Base-by-base conservation (phyloP, 2,113 vertebrate species). In the Zeus faber region DNA sequence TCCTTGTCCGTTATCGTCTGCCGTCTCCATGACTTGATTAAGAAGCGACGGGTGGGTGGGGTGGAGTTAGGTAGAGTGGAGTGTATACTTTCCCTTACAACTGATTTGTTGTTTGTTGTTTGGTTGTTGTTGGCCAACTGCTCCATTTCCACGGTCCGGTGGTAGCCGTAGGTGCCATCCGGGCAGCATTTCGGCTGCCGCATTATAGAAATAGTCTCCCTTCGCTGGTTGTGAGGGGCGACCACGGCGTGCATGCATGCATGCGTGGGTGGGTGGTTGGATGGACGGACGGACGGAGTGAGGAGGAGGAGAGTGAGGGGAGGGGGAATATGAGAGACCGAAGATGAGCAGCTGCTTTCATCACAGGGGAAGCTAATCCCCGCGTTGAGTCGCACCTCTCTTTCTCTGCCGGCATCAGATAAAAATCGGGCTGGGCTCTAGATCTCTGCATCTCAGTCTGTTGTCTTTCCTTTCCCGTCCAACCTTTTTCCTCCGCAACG, bases 341-440 rank as follows among this genome's bases (percentile, higher is more conserved):
- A 71, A 77, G 76, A 82, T 22, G 55, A 85, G 72, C 70, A 79
- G 75, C 79, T 78, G 77, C 81, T 81, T 84, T 85, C 79, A 88
- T 82, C 74, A 67, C 65, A 44, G 64, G n/a, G 61, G 70, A 80
- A 77, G 78, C 79, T 83, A 77, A 83, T 86, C 76, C 78, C 43
- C 47, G 14, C n/a, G n/a, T 76, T 76, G 70, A 53, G 67, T 81
- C 76, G n/a, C n/a, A n/a, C 67, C 68, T 17, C 40, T 44, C 18
- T 44, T 17, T 54, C 26, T 48, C 40, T 27, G 33, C 65, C 71
- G n/a, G n/a, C n/a, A n/a, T n/a, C n/a, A n/a, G n/a, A n/a, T n/a
- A n/a, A n/a, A n/a, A n/a, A n/a, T n/a, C n/a, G n/a, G n/a, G n/a
- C n/a, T n/a, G n/a, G n/a, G 25, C 46, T 50, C 31, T 48, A 31